Evolutionary conservation across 2,797 vertebrate species (phyloP).

Genomic region (Falco columbarius): DNA sequence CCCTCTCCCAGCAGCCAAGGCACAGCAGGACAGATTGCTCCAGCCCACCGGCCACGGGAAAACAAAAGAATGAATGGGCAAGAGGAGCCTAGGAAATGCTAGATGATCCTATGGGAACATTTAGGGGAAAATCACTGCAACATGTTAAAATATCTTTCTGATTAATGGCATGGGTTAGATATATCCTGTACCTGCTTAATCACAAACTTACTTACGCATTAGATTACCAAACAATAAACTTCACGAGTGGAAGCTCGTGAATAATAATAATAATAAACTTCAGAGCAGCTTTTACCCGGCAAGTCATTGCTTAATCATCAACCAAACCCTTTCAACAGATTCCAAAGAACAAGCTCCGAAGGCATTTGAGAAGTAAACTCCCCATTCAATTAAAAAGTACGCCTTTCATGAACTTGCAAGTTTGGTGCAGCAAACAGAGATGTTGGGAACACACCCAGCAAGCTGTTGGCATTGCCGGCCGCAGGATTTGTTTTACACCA

Average conservation of each 20-base stretch:
- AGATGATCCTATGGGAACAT: background rate
- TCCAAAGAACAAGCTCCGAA: background rate
- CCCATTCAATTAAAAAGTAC: background rate
- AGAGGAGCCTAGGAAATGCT: background rate
- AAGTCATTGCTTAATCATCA: background rate
- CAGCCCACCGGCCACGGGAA: rapidly evolving
- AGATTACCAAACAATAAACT: background rate
- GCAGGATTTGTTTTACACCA: background rate
- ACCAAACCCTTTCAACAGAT: background rate
- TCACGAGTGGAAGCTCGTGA: background rate
- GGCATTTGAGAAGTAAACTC: background rate
- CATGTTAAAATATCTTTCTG: background rate
- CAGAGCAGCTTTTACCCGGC: background rate
- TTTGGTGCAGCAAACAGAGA: background rate
- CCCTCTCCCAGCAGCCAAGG: rapidly evolving
- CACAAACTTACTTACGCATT: background rate
- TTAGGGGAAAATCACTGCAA: background rate
- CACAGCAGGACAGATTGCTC: background rate
- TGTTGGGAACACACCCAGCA: background rate
- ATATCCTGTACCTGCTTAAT: no score
- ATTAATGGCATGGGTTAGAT: no score
- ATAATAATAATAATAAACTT: background rate
- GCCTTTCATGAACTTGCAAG: background rate
- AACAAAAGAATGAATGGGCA: background rate
- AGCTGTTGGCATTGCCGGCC: background rate